Base-by-base conservation (phyloP, 1,140 invertebrate species). In the Leptinotarsa defecta region DNA sequence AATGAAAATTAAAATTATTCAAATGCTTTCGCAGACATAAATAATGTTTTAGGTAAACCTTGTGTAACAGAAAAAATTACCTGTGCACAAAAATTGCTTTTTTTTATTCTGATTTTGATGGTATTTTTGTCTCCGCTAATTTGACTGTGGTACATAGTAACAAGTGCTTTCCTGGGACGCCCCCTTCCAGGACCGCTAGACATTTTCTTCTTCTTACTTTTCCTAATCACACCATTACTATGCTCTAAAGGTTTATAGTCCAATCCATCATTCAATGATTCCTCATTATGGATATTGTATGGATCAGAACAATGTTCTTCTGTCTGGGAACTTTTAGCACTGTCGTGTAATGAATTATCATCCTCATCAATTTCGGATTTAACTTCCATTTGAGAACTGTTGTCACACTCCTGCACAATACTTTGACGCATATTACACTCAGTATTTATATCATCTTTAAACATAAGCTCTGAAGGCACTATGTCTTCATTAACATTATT, bases 71-170 rank as follows among this genome's bases (percentile, higher is more conserved):
- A 63, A 63, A 67, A 67, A 70, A 79, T 80, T 79, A 79, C 71
- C 67, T 82, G 81, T 13, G 81, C 70, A 24, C 78, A 81, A 15
- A 84, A 71, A 76, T 87, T 86, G 11, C 90, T 90, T 83, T 91
- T 91, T 79, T 89, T 89, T 49, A 91, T 91, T 80, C 89, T 87
- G 49, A 91, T 84, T 82, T 91, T 91, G 20, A 91, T 91, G 4
- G 90, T 89, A 77, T 90, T 88, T 78, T 90, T 88, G 80, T 89
- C 88, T 71, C 89, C 89, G 75, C 89, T 89, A 68, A 91, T 90
- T 80, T 89, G 87, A 79, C 87, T 88, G 65, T 88, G 86, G 77
- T 89, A 89, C 74, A 86, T 87, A 6, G 86, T 81, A 13, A 85
- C 83, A 2, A 82, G 68, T 3, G 80, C 79, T 65, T 86, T 86